A percentile compares a stretch with the other conserved stretches of the same genome.
These are phyloP conservation scores for Triplophysa dalaica DNA, from an alignment of 2,113 vertebrate species.

Conservation along the genomic window DNA sequence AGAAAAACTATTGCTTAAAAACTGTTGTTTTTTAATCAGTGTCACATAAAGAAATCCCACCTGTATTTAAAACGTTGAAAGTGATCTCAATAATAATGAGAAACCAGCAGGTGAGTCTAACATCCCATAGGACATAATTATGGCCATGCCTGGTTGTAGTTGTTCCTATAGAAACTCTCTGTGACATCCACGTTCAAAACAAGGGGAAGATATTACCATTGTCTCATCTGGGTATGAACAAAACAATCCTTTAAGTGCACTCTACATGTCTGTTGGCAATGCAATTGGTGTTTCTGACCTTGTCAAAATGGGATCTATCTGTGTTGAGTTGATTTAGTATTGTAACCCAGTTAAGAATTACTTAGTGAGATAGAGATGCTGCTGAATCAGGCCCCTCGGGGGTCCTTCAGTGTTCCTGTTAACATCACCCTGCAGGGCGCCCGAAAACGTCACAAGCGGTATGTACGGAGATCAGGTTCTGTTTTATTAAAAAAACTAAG, in stretches of 20 bases:
- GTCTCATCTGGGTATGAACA: constrained; percentile 44
- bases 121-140: constrained; percentile 69
- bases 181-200: constrained; percentile 41
- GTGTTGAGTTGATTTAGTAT: constrained; percentile 19
- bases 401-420: constrained; percentile 78
- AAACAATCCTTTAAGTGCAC: constrained; percentile 45
- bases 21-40: no score
- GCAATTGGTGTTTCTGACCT: neutral
- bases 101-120: constrained; percentile 38
- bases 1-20: no score
- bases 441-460: constrained; percentile 74
- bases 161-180: constrained; percentile 73
- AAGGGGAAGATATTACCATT: constrained; percentile 57
- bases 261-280: neutral
- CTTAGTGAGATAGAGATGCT: constrained; percentile 58
- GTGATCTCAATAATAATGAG: neutral
- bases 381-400: constrained; percentile 69
- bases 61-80: no score
- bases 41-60: no score
- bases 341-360: constrained; percentile 9
- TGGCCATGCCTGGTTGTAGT: constrained; percentile 63
- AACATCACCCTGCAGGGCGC: constrained; percentile 80
- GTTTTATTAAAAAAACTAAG: neutral
- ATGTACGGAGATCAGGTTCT: constrained; percentile 54
- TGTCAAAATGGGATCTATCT: neutral